Evolutionary conservation across 2,888 invertebrate species (phyloP).

Genomic region (Eristalis pertinax): DNA sequence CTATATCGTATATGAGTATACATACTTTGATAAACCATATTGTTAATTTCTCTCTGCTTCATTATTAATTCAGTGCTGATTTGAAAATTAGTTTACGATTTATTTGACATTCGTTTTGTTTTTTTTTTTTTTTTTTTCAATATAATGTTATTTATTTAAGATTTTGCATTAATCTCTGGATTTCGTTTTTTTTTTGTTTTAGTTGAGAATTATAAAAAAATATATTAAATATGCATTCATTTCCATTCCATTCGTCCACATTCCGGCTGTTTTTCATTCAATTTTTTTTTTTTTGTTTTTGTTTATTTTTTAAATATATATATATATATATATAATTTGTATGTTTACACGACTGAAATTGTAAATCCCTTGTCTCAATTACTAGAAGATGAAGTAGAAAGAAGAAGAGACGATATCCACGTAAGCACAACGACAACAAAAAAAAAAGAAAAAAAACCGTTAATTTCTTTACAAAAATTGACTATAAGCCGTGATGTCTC

Average conservation of each 20-base stretch:
- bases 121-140: neutral
- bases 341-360: neutral
- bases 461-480: conserved; percentile 15
- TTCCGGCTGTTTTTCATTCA: neutral
- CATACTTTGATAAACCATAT: conserved; percentile 16
- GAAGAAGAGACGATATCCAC: neutral
- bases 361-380: neutral
- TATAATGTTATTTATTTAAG: neutral
- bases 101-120: neutral
- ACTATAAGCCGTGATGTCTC: conserved; percentile 28
- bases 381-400: neutral
- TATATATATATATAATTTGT: neutral
- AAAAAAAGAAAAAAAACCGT: too few species aligned
- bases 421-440: neutral
- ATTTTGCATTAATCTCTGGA: neutral
- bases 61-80: conserved; percentile 40
- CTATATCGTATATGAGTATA: neutral
- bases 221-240: conserved; percentile 52
- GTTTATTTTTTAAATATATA: too few species aligned
- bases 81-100: conserved; percentile 24
- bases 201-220: conserved; percentile 56
- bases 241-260: neutral
- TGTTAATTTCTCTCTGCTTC: conserved; percentile 4
- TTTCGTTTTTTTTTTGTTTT: neutral
- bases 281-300: neutral